A percentile compares a stretch with the other conserved stretches of the same genome.
These are phyloP conservation scores for Eira barbara DNA, from an alignment of 2,113 vertebrate species.

Conservation along the genomic window DNA sequence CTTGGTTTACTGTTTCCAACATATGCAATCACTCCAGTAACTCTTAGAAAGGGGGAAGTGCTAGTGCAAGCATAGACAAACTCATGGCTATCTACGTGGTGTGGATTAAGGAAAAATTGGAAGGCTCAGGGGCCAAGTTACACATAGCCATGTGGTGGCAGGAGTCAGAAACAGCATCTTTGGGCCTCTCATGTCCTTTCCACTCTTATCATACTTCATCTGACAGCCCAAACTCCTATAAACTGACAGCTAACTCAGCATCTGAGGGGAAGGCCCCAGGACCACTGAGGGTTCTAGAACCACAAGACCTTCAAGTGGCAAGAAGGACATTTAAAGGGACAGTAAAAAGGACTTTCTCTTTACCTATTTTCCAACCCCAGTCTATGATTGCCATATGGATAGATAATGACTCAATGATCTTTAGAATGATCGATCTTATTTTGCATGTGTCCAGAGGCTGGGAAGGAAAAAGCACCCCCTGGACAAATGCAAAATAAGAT, in stretches of 20 bases:
- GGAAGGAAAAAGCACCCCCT: neutral
- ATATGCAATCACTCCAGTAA: neutral
- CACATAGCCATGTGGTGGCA: neutral
- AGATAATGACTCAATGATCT: neutral
- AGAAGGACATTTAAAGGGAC: neutral
- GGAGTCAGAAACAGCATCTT: neutral
- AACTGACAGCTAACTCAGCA: neutral
- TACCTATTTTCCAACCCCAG: neutral
- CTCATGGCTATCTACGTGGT: neutral
- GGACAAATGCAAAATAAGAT: neutral
- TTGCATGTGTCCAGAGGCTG: neutral
- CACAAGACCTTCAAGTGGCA: neutral
- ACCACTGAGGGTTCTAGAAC: neutral
- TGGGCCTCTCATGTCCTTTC: neutral
- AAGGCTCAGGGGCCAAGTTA: neutral
- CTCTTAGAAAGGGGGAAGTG: neutral
- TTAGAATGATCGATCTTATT: neutral
- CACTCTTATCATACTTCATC: neutral
- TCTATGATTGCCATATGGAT: neutral
- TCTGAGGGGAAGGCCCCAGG: neutral
- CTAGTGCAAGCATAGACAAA: neutral
- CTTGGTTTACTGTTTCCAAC: neutral
- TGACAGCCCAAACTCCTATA: neutral
- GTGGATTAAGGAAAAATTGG: neutral
- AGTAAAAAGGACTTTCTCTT: neutral